Evolutionary conservation across 2,888 invertebrate genomes (phyloP).

Genomic region (Chironomus riparius): DNA sequence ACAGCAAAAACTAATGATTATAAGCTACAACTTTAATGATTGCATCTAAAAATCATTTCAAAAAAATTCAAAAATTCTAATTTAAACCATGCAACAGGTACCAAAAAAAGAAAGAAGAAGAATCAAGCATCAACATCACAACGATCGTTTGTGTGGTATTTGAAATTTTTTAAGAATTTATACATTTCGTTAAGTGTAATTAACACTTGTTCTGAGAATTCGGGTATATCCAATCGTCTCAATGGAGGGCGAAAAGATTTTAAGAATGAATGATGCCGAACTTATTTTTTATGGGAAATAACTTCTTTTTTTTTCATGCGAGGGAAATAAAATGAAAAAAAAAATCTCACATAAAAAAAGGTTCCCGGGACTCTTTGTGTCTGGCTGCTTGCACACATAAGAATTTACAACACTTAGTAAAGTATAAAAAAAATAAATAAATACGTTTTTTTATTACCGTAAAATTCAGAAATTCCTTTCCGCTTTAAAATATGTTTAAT

Average conservation of each 20-base stretch:
- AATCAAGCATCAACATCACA: not conserved
- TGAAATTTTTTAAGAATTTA: not conserved
- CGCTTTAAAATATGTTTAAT: not conserved
- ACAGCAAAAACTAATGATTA: too few species aligned
- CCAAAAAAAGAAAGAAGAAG: not conserved
- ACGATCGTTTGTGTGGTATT: not conserved
- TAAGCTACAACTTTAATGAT: not conserved
- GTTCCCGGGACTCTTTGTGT: too few species aligned
- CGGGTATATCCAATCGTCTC: not conserved
- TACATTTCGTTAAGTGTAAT: not conserved
- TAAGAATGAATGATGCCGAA: not conserved
- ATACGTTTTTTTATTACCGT: slow-evolving; percentile 2
- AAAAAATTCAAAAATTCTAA: not conserved
- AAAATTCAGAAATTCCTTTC: slow-evolving; percentile 10
- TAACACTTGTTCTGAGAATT: slow-evolving; percentile 11
- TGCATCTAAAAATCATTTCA: not conserved
- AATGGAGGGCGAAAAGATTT: not conserved
- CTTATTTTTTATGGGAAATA: not conserved
- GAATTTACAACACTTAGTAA: too few species aligned
- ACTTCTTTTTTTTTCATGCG: not conserved
- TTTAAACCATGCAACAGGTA: not conserved
- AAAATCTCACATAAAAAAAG: too few species aligned
- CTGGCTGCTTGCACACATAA: too few species aligned
- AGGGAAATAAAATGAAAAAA: too few species aligned
- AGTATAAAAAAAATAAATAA: not conserved